Percentiles rank a stretch among this genome's conserved stretches.
Conservation (phyloP, 2,888 invertebrate genomes). For the Pantelozetes paolii region DNA sequence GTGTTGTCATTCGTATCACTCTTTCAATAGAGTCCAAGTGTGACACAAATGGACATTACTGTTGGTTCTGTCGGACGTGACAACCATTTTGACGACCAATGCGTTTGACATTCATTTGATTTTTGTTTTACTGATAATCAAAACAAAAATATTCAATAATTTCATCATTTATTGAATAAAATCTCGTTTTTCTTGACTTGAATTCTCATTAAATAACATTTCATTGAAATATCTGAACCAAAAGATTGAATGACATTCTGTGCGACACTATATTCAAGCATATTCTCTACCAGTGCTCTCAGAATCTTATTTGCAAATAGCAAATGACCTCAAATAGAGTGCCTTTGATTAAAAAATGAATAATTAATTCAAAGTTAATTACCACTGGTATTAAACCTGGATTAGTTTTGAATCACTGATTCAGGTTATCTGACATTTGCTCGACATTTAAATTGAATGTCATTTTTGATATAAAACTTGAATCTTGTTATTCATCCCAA, state of each 20-base stretch:
- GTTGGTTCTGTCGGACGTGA: background rate
- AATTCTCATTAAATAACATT: background rate
- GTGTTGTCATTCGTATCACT: constrained; percentile 14
- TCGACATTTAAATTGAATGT: background rate
- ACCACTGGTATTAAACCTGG: background rate
- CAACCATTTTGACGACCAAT: background rate
- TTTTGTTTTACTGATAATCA: background rate
- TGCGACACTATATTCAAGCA: background rate
- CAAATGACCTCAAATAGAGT: background rate
- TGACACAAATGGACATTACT: constrained; percentile 20
- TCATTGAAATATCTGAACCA: no score
- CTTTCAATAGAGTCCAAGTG: background rate
- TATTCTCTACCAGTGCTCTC: background rate
- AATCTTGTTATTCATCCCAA: background rate
- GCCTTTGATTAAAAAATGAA: no score
- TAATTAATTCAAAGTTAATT: background rate
- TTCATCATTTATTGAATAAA: background rate
- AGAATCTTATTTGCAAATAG: background rate
- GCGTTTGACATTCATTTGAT: background rate
- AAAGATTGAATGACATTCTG: background rate
- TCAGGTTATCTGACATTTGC: constrained; percentile 7
- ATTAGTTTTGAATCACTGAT: background rate
- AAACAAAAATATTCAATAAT: background rate
- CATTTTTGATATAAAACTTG: background rate
- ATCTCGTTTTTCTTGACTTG: background rate